These are phyloP conservation scores for Drosophila neotestacea DNA, from an alignment of 2,888 invertebrate genomes.

Conservation along the genomic window DNA sequence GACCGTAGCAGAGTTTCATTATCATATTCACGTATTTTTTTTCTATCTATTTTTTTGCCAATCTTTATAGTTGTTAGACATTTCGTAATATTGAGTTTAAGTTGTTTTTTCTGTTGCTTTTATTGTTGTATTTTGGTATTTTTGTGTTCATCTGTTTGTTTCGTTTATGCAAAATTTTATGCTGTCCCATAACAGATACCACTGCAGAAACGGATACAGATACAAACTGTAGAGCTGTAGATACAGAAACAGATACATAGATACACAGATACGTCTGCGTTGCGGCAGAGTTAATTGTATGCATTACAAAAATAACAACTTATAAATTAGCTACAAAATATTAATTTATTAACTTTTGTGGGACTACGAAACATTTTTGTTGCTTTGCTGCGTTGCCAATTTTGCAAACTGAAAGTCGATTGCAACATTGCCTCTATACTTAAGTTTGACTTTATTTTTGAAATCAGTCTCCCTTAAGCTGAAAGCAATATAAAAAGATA, in stretches of 20 bases:
- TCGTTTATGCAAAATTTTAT: conserved; percentile 71
- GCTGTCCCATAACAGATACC: conserved; percentile 40
- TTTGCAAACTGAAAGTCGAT: conserved; percentile 70
- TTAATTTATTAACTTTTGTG: conserved; percentile 66
- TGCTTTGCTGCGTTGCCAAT: conserved; percentile 49
- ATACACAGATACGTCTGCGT: conserved; percentile 27
- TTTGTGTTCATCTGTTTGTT: conserved; percentile 43
- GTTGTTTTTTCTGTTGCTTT: conserved; percentile 24
- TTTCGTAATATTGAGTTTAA: conserved; percentile 73
- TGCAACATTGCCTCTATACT: conserved; percentile 53
- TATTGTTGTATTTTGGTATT: conserved; percentile 12
- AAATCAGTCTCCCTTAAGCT: conserved; percentile 16
- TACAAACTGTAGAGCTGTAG: conserved; percentile 1
- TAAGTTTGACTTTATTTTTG: conserved; percentile 8
- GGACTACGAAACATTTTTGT: conserved; percentile 35
- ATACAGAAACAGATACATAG: conserved; percentile 25
- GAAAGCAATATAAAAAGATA: conserved; percentile 4
- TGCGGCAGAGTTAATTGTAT: conserved; percentile 68
- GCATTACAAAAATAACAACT: conserved; percentile 57
- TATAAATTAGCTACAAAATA: conserved; percentile 73
- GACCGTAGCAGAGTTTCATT: conserved; percentile 74
- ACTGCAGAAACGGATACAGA: background rate
- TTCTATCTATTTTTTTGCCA: conserved; percentile 53
- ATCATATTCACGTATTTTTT: conserved; percentile 58
- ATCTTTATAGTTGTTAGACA: conserved; percentile 51